phyloP scores from a whole-genome alignment of 2,113 vertebrate species.

The Aphyosemion australe region DNA sequence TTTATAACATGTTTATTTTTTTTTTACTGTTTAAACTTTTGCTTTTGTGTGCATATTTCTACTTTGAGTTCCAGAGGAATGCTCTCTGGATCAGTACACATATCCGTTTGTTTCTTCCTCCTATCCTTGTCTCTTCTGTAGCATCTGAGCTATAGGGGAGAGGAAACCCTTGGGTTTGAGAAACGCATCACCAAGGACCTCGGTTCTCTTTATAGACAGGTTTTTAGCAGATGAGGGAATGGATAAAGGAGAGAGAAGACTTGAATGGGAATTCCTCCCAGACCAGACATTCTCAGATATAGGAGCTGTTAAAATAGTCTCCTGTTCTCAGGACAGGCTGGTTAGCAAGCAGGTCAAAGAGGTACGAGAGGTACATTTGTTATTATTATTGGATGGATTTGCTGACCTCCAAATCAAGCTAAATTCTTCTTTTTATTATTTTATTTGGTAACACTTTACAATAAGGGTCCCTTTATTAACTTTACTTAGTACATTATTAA shows the following conservation, averaged over 20 bases:
- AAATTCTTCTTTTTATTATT: background rate
- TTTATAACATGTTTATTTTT: background rate
- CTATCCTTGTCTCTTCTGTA: slow-evolving; percentile 23
- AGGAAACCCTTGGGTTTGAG: slow-evolving; percentile 42
- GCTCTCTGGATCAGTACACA: slow-evolving; percentile 18
- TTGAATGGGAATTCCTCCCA: slow-evolving; percentile 55
- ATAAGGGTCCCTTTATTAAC: too few relatives aligned
- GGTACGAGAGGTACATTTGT: slow-evolving; percentile 36
- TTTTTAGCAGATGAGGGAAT: slow-evolving; percentile 60
- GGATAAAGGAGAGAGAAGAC: slow-evolving; percentile 50
- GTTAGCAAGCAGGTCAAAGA: slow-evolving; percentile 60
- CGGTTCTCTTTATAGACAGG: slow-evolving; percentile 53
- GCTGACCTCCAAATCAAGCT: slow-evolving; percentile 8
- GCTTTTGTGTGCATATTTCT: background rate
- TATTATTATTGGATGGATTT: slow-evolving; percentile 14
- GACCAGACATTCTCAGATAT: slow-evolving; percentile 53
- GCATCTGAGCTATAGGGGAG: slow-evolving; percentile 29
- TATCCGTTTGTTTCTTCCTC: slow-evolving; percentile 41
- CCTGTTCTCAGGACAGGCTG: slow-evolving; percentile 29
- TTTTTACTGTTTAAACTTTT: background rate
- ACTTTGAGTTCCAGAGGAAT: background rate
- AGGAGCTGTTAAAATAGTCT: slow-evolving; percentile 52
- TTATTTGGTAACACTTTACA: too few relatives aligned
- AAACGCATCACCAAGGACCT: slow-evolving; percentile 47
- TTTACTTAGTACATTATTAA: too few relatives aligned